phyloP scores from a whole-genome alignment of 1,140 invertebrate species.

The Trichonephila inaurata region DNA sequence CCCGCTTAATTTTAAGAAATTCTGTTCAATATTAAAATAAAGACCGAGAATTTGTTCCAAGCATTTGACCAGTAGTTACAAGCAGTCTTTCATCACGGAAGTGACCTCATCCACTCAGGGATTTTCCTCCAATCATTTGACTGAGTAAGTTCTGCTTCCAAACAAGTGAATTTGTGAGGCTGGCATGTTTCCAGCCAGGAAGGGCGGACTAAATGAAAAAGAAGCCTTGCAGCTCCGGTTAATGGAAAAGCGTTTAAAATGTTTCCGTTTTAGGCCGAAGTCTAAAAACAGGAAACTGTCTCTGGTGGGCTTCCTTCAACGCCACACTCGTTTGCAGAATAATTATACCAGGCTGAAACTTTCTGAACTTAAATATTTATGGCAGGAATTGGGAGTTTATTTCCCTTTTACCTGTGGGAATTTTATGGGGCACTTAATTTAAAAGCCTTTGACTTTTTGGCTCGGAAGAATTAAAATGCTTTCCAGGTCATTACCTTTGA shows the following conservation, averaged over 20 bases:
- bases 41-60: not conserved
- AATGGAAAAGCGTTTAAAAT: slow-evolving; percentile 21
- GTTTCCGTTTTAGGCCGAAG: slow-evolving; percentile 18
- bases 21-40: not conserved
- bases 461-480: slow-evolving; percentile 2
- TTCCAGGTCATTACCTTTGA: no score
- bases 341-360: not conserved
- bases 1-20: not conserved
- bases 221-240: slow-evolving; percentile 5
- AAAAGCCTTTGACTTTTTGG: not conserved
- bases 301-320: slow-evolving; percentile 6
- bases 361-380: slow-evolving; percentile 12
- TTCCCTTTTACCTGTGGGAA: not conserved
- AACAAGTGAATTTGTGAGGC: not conserved
- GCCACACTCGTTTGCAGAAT: not conserved
- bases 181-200: not conserved
- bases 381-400: not conserved
- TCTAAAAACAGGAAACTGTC: slow-evolving; percentile 36
- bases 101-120: not conserved
- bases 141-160: no score
- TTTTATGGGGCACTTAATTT: not conserved
- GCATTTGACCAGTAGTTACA: not conserved
- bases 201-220: not conserved
- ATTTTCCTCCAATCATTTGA: not conserved
- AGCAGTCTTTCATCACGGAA: not conserved